Evolutionary conservation across 2,113 vertebrate genomes (phyloP), one percentile per base, ranked within the genome.

Genomic region (Uria aalge): DNA sequence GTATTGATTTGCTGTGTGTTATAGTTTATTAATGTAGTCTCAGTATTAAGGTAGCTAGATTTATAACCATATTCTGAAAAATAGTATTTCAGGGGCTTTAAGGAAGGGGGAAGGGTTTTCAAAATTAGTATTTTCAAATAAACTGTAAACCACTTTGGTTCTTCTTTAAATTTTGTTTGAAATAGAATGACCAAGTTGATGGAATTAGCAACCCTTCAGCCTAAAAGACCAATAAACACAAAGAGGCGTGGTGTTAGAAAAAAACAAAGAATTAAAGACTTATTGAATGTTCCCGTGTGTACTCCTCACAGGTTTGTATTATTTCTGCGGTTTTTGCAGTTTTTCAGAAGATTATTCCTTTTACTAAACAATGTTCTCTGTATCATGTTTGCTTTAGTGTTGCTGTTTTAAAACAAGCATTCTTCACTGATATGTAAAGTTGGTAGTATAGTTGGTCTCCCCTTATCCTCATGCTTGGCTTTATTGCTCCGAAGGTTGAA

Each of bases 231-330:
- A 71, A 98, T 98, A 95, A 98, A 98, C 95, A 94, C 97, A 57
- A 99, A 99, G 97, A 98, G 95, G 5, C 97, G 97, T 81, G 98
- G 98, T 72, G 98, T 98, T 77, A 99, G 99, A 94, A 99, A 99
- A 98, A 99, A 98, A 73, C 98, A 97, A 92, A 99, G 98, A 97
- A 98, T 99, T 98, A 99, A 99, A 97, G 99, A 99, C 95, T 97
- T 99, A 52, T 75, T 99, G 95, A 99, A 94, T 85, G 95, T 93
- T 88, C 98, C 99, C 21, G 96, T 98, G 90, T 94, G 97, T 83
- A 76, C 97, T 83, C 95, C 98, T 47, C 99, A 99, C 91, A 99
- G 99, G 99, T 99, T 84, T 88, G 92, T 97, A 34, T 83, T 95
- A 22, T 72, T 76, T 91, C n/a, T 67, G 48, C 80, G 23, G 1